phyloP scores from a whole-genome alignment of 2,888 invertebrate genomes.

The Temnothorax ravouxi region DNA sequence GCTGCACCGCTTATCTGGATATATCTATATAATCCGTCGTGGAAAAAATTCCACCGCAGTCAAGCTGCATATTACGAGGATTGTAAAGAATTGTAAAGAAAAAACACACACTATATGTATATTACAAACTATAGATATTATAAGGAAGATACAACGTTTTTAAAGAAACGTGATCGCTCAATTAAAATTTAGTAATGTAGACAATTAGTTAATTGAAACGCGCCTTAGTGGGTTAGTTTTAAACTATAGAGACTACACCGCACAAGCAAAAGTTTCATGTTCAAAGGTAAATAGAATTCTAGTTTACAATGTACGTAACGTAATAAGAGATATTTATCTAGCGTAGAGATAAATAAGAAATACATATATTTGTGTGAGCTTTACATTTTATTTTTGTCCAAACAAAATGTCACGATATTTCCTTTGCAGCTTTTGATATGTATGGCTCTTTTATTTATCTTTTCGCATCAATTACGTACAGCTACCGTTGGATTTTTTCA shows the following conservation, averaged over 20 bases:
- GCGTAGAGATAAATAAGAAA: neutral
- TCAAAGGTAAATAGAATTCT: neutral
- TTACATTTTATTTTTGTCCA: neutral
- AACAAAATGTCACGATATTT: neutral
- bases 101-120: neutral
- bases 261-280: neutral
- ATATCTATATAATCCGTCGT: neutral
- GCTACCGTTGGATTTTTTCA: neutral
- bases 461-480: neutral
- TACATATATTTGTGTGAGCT: neutral
- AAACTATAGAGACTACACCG: neutral
- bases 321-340: neutral
- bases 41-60: constrained; percentile 3
- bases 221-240: neutral
- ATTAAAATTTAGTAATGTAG: neutral
- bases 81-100: neutral
- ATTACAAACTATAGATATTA: neutral
- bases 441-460: neutral
- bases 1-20: neutral
- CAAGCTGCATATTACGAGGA: neutral
- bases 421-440: neutral
- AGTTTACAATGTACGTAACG: neutral
- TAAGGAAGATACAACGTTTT: neutral
- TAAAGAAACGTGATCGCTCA: neutral
- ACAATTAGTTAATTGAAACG: neutral